These are phyloP conservation scores for Meriones psammophilus DNA, from an alignment of 2,797 vertebrate species.

Conservation along the genomic window DNA sequence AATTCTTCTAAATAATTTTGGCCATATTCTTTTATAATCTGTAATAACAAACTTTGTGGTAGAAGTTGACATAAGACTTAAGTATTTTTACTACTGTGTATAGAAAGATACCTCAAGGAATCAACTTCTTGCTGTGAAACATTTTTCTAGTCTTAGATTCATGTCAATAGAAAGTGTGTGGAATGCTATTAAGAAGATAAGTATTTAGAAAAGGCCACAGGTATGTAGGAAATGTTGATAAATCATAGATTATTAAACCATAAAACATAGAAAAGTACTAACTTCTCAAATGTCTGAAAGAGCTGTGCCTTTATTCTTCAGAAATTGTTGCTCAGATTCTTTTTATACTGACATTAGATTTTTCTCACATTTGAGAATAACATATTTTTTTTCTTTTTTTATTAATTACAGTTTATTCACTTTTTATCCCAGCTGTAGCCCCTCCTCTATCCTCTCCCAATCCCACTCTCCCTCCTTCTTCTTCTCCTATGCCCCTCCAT, in stretches of 20 bases:
- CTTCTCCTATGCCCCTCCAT: no score
- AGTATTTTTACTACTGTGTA: conserved; percentile 37
- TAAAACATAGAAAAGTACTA: neutral
- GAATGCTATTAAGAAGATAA: neutral
- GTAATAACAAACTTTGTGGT: neutral
- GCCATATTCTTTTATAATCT: neutral
- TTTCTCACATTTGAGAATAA: neutral
- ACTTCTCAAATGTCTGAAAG: neutral
- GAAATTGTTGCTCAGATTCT: neutral
- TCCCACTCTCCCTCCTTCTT: no score
- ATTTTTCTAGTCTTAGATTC: neutral
- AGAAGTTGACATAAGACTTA: neutral
- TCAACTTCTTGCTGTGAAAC: neutral
- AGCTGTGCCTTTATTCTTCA: neutral
- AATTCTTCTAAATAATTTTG: neutral
- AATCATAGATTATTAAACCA: neutral
- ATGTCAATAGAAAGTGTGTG: neutral
- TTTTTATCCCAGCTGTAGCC: no score
- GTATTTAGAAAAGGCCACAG: neutral
- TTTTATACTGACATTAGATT: neutral
- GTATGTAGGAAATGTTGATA: neutral
- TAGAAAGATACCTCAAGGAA: neutral
- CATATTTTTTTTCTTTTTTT: no score
- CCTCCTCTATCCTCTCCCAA: no score
- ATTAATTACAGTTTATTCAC: no score